These are phyloP conservation scores for Ophraella communa DNA, from an alignment of 2,888 invertebrate species.

Conservation along the genomic window DNA sequence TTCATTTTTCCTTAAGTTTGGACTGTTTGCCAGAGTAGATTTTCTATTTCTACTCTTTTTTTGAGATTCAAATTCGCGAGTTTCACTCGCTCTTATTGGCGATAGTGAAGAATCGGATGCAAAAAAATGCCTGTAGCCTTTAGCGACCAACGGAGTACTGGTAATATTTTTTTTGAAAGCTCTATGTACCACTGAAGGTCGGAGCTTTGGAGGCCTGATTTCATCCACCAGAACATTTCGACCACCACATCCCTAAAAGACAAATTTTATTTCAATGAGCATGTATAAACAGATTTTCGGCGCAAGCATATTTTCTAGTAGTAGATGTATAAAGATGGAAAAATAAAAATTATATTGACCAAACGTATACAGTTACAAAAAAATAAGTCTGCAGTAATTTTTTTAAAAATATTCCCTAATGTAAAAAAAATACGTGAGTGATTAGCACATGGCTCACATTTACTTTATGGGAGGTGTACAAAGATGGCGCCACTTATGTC, in stretches of 20 bases:
- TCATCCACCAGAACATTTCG: neutral
- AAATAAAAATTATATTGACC: too few relatives aligned
- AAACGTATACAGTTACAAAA: too few relatives aligned
- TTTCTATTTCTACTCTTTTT: too few relatives aligned
- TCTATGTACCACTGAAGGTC: conserved; percentile 9
- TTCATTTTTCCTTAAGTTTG: neutral
- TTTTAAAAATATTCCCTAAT: too few relatives aligned
- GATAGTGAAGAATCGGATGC: neutral
- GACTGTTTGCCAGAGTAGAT: neutral
- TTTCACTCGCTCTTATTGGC: neutral
- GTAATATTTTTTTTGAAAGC: neutral
- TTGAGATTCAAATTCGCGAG: neutral
- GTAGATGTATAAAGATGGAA: too few relatives aligned
- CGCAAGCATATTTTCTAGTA: too few relatives aligned
- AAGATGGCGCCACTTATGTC: too few relatives aligned
- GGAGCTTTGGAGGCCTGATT: neutral
- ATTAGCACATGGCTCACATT: too few relatives aligned
- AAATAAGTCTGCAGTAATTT: too few relatives aligned
- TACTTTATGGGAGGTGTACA: too few relatives aligned
- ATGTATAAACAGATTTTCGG: too few relatives aligned
- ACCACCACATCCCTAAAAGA: neutral
- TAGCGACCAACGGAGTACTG: conserved; percentile 1
- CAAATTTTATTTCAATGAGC: neutral
- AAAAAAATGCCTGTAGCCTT: neutral
- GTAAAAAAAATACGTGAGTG: too few relatives aligned